Evolutionary conservation across 2,888 invertebrate genomes (phyloP).

Genomic region (Phortica magna): DNA sequence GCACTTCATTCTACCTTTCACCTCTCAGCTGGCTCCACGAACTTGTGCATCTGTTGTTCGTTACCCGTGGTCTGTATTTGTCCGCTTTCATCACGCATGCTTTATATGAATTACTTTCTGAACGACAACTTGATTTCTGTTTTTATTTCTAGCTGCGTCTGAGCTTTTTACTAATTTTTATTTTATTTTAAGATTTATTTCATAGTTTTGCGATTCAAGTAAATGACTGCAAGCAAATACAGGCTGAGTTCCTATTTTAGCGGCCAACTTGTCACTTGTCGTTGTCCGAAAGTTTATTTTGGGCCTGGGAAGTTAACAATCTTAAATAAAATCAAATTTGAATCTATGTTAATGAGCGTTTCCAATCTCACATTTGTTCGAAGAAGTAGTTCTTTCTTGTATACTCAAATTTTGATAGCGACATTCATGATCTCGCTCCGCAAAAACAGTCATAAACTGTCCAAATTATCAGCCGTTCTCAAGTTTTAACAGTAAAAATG

Average conservation of each 20-base stretch:
- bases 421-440: no score
- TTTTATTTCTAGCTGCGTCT: neutral
- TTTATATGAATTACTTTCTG: neutral
- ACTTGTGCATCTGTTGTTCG: conserved; percentile 45
- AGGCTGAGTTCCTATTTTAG: neutral
- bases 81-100: neutral
- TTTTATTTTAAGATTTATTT: neutral
- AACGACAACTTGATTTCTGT: neutral
- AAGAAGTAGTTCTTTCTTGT: no score
- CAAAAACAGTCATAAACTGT: no score
- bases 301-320: no score
- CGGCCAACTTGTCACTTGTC: neutral
- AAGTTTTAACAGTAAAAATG: no score
- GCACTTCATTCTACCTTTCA: conserved; percentile 32
- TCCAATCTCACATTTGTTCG: no score
- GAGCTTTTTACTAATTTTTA: neutral
- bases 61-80: neutral
- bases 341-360: no score
- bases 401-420: no score
- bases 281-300: no score
- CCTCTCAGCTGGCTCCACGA: neutral
- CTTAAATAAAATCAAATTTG: no score
- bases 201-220: neutral
- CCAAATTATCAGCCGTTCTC: no score
- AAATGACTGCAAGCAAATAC: neutral